Evolutionary conservation across 2,113 vertebrate genomes (phyloP).

Genomic region (Muscicapa adusta): DNA sequence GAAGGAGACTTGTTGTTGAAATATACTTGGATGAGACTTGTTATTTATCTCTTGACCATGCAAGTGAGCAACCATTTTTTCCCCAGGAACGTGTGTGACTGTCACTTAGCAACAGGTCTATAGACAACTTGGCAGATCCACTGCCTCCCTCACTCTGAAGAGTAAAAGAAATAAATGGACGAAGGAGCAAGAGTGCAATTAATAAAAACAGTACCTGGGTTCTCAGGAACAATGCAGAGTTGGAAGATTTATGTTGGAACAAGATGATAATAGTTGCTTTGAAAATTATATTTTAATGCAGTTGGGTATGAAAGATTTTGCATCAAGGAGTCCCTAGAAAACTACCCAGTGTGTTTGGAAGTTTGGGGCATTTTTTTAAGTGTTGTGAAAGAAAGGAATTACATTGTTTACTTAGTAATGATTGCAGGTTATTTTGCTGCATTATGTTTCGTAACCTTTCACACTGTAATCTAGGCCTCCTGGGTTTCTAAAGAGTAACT

Average conservation of each 20-base stretch:
- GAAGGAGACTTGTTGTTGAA: background rate
- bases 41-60: background rate
- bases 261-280: background rate
- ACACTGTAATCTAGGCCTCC: background rate
- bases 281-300: background rate
- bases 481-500: background rate
- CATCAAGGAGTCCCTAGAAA: background rate
- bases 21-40: background rate
- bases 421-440: background rate
- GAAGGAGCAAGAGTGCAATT: background rate
- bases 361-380: background rate
- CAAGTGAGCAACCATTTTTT: background rate
- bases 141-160: background rate
- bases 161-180: background rate
- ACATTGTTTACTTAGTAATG: background rate
- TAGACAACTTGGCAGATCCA: conserved; percentile 22
- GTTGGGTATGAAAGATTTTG: background rate
- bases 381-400: background rate
- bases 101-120: conserved; percentile 71
- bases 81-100: conserved; percentile 1
- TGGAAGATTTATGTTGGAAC: background rate
- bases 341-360: background rate
- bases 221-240: background rate
- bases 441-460: background rate
- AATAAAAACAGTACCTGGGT: background rate